Percentiles rank a stretch among this genome's conserved stretches.
Conservation (phyloP, 2,113 vertebrate species). For the Campylomormyrus tamandua region DNA sequence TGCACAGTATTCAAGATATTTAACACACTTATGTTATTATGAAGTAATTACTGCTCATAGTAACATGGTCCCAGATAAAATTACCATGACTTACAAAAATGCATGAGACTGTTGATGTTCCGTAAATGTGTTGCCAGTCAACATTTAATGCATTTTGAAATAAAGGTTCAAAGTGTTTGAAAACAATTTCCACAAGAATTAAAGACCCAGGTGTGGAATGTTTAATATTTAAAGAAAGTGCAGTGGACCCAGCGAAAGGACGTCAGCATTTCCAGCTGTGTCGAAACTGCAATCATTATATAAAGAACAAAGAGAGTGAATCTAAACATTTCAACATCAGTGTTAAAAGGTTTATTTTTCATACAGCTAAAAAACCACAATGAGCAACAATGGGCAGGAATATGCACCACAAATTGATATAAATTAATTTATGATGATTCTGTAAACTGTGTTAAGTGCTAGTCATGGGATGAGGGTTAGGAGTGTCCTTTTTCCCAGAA, state of each 20-base stretch:
- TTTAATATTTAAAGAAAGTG: not conserved
- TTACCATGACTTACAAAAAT: not conserved
- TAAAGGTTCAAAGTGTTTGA: not conserved
- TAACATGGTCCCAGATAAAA: not conserved
- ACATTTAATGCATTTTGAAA: not conserved
- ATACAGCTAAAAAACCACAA: not conserved
- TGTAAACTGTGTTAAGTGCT: not conserved
- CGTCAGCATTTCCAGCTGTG: not conserved
- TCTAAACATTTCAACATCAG: not conserved
- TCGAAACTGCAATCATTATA: not conserved
- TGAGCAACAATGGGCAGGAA: not conserved
- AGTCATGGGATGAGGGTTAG: not conserved
- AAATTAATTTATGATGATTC: not conserved
- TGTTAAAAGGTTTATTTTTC: not conserved
- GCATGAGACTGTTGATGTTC: not conserved
- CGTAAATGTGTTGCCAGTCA: not conserved
- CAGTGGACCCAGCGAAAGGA: not conserved
- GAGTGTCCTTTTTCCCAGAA: not conserved
- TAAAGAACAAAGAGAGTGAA: not conserved
- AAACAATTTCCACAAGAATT: not conserved
- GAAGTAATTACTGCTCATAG: not conserved
- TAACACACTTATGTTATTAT: not conserved
- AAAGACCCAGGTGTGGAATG: not conserved
- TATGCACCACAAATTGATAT: not conserved
- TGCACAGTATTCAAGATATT: not conserved